Conservation (phyloP, 2,113 vertebrate species). For the Turdus rufiventris region DNA sequence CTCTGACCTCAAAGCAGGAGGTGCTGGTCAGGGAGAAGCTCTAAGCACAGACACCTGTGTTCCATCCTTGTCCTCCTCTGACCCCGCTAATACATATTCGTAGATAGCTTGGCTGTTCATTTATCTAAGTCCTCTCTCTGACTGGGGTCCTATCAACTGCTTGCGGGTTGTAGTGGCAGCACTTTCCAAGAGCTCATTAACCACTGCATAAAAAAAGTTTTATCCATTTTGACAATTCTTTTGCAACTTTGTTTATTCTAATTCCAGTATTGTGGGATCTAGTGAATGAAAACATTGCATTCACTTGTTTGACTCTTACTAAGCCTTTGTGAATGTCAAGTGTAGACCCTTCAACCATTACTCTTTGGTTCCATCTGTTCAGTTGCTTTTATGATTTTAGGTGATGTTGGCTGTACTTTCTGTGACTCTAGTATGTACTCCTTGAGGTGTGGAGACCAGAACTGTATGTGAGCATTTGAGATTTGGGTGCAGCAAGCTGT, state of each 20-base stretch:
- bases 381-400: not conserved
- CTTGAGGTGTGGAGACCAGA: not conserved
- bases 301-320: not conserved
- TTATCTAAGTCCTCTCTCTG: not conserved
- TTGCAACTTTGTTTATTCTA: not conserved
- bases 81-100: accelerated
- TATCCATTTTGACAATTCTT: not conserved
- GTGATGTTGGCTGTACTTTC: not conserved
- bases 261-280: not conserved
- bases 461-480: not conserved
- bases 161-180: not conserved
- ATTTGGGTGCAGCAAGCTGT: not conserved
- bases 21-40: not conserved
- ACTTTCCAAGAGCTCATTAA: not conserved
- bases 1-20: not conserved
- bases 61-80: not conserved
- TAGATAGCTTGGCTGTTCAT: not conserved
- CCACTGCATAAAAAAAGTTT: not conserved
- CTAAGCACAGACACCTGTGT: accelerated
- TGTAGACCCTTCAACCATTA: not conserved
- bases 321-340: not conserved
- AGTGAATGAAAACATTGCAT: not conserved
- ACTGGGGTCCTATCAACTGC: not conserved
- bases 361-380: not conserved
- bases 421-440: not conserved